Base-by-base conservation (phyloP, 2,888 invertebrate species). In the Cephus pulcher region DNA sequence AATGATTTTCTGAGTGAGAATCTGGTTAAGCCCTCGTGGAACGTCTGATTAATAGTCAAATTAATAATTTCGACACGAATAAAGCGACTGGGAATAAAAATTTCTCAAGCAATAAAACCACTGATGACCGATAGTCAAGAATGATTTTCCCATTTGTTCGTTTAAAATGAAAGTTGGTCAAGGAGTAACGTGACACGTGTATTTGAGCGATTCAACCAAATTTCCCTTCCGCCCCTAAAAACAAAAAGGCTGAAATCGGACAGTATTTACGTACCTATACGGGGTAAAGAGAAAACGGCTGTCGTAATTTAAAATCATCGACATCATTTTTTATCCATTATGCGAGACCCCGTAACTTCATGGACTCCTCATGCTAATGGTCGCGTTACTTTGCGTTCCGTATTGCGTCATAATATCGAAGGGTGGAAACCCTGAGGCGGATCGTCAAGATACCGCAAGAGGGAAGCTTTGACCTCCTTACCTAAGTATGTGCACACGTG, bases 221-320 rank as follows among this genome's bases (percentile, higher is more conserved):
- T 6, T 1, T 6, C 15, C 15, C 15, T 40, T 15, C 15, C 1
- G 15, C 15, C 15, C 40, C 40, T 15, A 15, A 40, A 15, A 40
- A 2, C 6, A 2, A 78, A 69, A 69, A 79, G 68, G 23, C 75
- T 79, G 69, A 78, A 78, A 69, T 73, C 78, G 73, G 73, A 75
- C 75, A 34, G 78, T 56, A 83, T 83, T 83, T 83, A 84, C 78
- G 80, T 75, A n/a, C n/a, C n/a, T n/a, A 74, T 80, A 83, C 84
- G 79, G 79, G 85, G 84, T 35, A 82, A 85, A 79, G 84, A 82
- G 81, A 79, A 79, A 77, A 81, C 80, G 82, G 80, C 69, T 81
- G 78, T 79, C 77, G 82, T 80, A 15, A 40, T 40, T 15, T 23
- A 56, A 56, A 56, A 56, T 56, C 56, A 56, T 56, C 23, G 3